Evolutionary conservation across 2,888 invertebrate species (phyloP).

Genomic region (Drosophila birchii): DNA sequence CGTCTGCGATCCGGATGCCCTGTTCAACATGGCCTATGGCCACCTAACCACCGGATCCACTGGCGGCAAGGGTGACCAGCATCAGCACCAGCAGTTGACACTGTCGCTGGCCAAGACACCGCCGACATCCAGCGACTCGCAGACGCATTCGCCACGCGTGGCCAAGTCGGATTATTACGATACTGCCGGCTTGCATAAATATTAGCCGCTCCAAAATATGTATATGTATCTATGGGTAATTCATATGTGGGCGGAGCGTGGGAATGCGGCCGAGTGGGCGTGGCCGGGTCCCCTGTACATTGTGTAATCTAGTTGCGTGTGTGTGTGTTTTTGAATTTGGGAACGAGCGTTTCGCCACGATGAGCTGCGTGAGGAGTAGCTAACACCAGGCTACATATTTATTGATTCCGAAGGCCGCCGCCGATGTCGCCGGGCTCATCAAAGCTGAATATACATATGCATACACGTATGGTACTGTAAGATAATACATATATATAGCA

Average conservation of each 20-base stretch:
- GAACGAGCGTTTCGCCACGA: slow-evolving; percentile 19
- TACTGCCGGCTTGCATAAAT: slow-evolving; percentile 65
- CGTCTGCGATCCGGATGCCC: slow-evolving; percentile 96
- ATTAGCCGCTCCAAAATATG: slow-evolving; percentile 47
- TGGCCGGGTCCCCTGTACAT: slow-evolving; percentile 67
- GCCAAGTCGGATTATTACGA: slow-evolving; percentile 74
- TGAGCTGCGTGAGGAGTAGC: slow-evolving; percentile 22
- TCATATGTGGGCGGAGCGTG: slow-evolving; percentile 53
- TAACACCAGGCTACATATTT: slow-evolving; percentile 10
- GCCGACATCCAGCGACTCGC: slow-evolving; percentile 50
- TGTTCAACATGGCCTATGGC: slow-evolving; percentile 92
- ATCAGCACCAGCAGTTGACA: slow-evolving; percentile 69
- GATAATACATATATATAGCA: slow-evolving; percentile 40
- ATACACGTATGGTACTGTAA: slow-evolving; percentile 48
- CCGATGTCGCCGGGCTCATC: slow-evolving; percentile 46
- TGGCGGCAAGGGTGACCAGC: slow-evolving; percentile 67
- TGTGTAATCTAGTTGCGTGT: slow-evolving; percentile 71
- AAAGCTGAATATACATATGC: slow-evolving; percentile 49
- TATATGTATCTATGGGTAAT: slow-evolving; percentile 3
- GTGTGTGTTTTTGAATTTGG: slow-evolving; percentile 17
- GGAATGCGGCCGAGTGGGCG: slow-evolving; percentile 54
- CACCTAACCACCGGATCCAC: slow-evolving; percentile 65
- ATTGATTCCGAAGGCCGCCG: slow-evolving; percentile 29
- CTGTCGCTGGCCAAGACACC: slow-evolving; percentile 64
- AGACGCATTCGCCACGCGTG: slow-evolving; percentile 61